Base-by-base conservation (phyloP, 2,888 invertebrate species). In the Cosmopolites sordidus region DNA sequence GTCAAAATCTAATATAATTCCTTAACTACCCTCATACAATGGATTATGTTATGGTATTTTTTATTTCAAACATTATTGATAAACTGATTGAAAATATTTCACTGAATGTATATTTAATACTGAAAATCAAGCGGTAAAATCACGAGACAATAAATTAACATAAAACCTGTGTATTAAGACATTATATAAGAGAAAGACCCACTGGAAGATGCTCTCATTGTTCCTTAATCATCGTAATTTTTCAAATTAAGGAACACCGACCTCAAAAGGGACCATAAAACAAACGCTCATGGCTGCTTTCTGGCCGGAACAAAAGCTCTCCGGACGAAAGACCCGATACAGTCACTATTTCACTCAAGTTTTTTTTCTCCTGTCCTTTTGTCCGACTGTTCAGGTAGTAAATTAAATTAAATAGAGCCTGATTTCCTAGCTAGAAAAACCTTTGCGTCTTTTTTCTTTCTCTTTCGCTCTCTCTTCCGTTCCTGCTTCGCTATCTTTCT, bases 321-420 rank as follows among this genome's bases (percentile, higher is more conserved):
- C 33, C 38, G 37, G 45, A 45, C 12, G 45, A 37, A 45, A 33
- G 22, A 37, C 9, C 45, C 45, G 45, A 45, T 45, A 45, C 45
- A 45, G 38, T 45, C 45, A 37, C 45, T 45, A 45, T 45, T 45
- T 45, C 45, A 45, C 45, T 16, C 12, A 16, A 11, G 16, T 45
- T 45, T 44, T 44, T 44, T 37, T 22, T 22, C 22, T 3, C 8
- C 22, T 22, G 16, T 38, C 43, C 38, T 29, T 18, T 43, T 39
- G 43, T 48, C 42, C 42, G 42, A 37, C 39, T 43, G 43, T 49
- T 49, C 42, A 42, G 49, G 42, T 43, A 43, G 49, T 43, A 43
- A 49, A 43, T 49, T 49, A 49, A 49, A 49, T 49, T 49, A 49
- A 49, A 49, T 49, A 42, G 49, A 33, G 37, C 49, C 39, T 43